phyloP scores from a whole-genome alignment of 2,888 invertebrate species.

The Notocelia uddmanniana region DNA sequence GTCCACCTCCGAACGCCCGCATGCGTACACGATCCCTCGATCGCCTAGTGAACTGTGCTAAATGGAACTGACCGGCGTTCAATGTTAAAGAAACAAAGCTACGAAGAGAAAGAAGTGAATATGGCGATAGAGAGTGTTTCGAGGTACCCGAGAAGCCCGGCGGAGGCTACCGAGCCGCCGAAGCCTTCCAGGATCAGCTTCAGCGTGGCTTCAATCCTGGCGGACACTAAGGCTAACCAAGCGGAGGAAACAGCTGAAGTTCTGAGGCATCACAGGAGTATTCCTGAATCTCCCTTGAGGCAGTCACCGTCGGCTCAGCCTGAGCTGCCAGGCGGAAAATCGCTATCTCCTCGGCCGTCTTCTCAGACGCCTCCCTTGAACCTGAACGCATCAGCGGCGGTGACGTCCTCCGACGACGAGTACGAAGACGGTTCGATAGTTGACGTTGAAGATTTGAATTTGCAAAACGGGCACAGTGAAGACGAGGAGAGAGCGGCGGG shows the following conservation, averaged over 20 bases:
- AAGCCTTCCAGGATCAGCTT: conserved; percentile 91
- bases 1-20: conserved; percentile 82
- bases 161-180: conserved; percentile 86
- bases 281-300: conserved; percentile 79
- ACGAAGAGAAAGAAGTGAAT: conserved; percentile 86
- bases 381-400: conserved; percentile 78
- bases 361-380: conserved; percentile 81
- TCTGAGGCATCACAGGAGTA: conserved; percentile 82
- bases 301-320: conserved; percentile 81
- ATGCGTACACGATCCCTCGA: conserved; percentile 81
- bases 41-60: conserved; percentile 77
- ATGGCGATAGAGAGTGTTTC: conserved; percentile 90
- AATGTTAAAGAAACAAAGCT: conserved; percentile 88
- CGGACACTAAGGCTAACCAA: conserved; percentile 90
- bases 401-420: conserved; percentile 86
- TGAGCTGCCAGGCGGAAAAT: conserved; percentile 78
- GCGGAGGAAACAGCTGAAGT: conserved; percentile 78
- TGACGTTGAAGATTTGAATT: conserved; percentile 92
- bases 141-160: conserved; percentile 88
- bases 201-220: conserved; percentile 94
- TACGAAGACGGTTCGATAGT: conserved; percentile 90
- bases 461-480: conserved; percentile 86
- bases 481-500: conserved; percentile 73
- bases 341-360: conserved; percentile 71
- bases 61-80: conserved; percentile 84